Percentiles rank a stretch among this genome's conserved stretches.
phyloP scores from a whole-genome alignment of 1,140 invertebrate genomes.

The Fopius arisanus region DNA sequence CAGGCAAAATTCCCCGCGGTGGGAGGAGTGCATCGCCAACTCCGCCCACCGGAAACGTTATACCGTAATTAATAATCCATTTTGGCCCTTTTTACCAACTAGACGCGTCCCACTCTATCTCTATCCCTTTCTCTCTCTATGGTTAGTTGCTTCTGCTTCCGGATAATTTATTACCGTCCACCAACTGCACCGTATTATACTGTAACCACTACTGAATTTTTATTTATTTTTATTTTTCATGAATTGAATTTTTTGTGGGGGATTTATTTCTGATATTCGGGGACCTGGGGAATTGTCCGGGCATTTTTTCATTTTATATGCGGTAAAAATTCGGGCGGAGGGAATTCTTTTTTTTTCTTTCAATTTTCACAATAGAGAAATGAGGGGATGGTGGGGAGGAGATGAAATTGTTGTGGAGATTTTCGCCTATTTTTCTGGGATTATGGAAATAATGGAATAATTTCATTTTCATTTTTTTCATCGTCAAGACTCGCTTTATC shows the following conservation, averaged over 20 bases:
- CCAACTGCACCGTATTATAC: conserved; percentile 44
- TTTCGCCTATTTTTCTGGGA: too few relatives aligned
- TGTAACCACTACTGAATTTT: conserved; percentile 24
- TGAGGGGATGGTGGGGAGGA: too few relatives aligned
- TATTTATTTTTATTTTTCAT: too few relatives aligned
- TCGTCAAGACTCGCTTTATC: too few relatives aligned
- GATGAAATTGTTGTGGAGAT: too few relatives aligned
- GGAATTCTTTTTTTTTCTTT: too few relatives aligned
- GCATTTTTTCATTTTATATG: too few relatives aligned
- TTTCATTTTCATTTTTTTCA: too few relatives aligned
- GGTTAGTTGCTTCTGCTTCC: conserved; percentile 42
- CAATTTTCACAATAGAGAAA: too few relatives aligned
- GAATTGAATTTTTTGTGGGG: not conserved
- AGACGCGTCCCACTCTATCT: conserved; percentile 40
- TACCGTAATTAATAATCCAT: conserved; percentile 64
- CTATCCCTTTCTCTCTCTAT: conserved; percentile 12
- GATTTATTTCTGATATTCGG: not conserved
- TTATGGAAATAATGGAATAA: too few relatives aligned
- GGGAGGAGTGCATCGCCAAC: not conserved
- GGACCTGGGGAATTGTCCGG: too few relatives aligned
- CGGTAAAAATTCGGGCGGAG: too few relatives aligned
- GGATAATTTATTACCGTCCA: conserved; percentile 53
- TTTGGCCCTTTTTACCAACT: conserved; percentile 35
- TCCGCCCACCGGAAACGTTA: conserved; percentile 27
- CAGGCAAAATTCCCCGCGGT: not conserved